Evolutionary conservation across 2,888 invertebrate genomes (phyloP).

Genomic region (Drosophila pseudotalamancana): DNA sequence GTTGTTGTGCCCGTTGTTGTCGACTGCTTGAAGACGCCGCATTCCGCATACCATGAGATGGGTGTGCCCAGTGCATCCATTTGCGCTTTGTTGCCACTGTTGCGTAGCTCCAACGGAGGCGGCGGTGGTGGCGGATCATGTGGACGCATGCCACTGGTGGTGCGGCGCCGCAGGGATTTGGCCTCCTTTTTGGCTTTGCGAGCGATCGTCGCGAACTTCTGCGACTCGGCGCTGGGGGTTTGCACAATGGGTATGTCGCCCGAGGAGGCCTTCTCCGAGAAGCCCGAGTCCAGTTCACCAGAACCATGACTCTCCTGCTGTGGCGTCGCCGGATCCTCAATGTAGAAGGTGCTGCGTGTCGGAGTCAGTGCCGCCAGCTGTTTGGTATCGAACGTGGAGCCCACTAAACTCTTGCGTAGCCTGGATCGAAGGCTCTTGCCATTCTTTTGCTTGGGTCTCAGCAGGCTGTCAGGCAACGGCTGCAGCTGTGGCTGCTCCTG

Average conservation of each 20-base stretch:
- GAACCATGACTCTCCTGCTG: constrained; percentile 48
- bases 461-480: constrained; percentile 27
- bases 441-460: constrained; percentile 58
- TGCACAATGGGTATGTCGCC: constrained; percentile 56
- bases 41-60: constrained; percentile 90
- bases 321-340: constrained; percentile 87
- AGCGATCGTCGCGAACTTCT: constrained; percentile 72
- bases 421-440: constrained; percentile 87
- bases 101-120: constrained; percentile 64
- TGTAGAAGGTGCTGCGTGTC: constrained; percentile 89
- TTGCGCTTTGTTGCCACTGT: constrained; percentile 16
- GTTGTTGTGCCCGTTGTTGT: background rate
- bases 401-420: constrained; percentile 86
- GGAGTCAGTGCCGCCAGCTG: constrained; percentile 85
- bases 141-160: constrained; percentile 82
- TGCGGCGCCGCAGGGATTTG: constrained; percentile 78
- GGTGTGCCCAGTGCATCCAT: constrained; percentile 84
- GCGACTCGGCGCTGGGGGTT: constrained; percentile 55
- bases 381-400: constrained; percentile 82
- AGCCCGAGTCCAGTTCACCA: constrained; percentile 88
- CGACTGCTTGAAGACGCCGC: constrained; percentile 86
- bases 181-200: constrained; percentile 83
- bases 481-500: constrained; percentile 15
- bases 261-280: constrained; percentile 83
- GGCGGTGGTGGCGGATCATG: constrained; percentile 85